phyloP scores from a whole-genome alignment of 2,113 vertebrate species.

The Hippocampus abdominalis region DNA sequence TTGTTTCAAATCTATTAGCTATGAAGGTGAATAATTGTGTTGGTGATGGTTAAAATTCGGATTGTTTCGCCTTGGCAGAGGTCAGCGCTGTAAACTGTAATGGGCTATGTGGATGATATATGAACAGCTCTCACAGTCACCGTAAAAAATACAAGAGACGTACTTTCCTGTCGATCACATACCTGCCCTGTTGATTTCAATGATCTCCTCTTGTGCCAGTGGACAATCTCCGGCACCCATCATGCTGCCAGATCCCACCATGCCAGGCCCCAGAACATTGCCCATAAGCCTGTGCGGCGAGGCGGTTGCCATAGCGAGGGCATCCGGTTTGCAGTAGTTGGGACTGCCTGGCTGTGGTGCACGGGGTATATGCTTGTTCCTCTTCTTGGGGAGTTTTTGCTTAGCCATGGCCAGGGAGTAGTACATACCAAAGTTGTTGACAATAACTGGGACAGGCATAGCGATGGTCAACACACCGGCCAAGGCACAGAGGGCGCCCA shows the following conservation, averaged over 20 bases:
- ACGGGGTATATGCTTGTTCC: slow-evolving; percentile 94
- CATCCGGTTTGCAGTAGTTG: slow-evolving; percentile 87
- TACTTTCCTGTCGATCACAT: slow-evolving; percentile 36
- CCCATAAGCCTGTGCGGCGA: slow-evolving; percentile 88
- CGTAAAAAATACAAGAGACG: neutral
- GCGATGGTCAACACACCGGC: slow-evolving; percentile 96
- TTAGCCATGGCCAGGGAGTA: slow-evolving; percentile 99
- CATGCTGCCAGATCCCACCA: slow-evolving; percentile 72
- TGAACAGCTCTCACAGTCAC: neutral
- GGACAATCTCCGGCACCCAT: slow-evolving; percentile 81
- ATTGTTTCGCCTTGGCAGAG: too few relatives aligned
- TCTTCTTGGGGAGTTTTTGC: slow-evolving; percentile 98
- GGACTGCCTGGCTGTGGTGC: slow-evolving; percentile 85
- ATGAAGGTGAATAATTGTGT: too few relatives aligned
- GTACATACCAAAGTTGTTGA: slow-evolving; percentile 99
- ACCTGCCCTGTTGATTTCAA: slow-evolving; percentile 89
- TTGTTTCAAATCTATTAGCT: too few relatives aligned
- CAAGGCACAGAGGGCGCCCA: slow-evolving; percentile 92
- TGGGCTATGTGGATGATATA: too few relatives aligned
- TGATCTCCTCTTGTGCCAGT: slow-evolving; percentile 83
- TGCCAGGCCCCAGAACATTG: slow-evolving; percentile 74
- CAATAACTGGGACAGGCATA: slow-evolving; percentile 97
- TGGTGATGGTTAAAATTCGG: too few relatives aligned
- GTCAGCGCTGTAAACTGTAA: too few relatives aligned
- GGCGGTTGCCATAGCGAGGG: slow-evolving; percentile 81